Percentiles rank a stretch among this genome's conserved stretches.
Evolutionary conservation across 1,140 invertebrate genomes (phyloP).

Genomic region (Maconellicoccus hirsutus): DNA sequence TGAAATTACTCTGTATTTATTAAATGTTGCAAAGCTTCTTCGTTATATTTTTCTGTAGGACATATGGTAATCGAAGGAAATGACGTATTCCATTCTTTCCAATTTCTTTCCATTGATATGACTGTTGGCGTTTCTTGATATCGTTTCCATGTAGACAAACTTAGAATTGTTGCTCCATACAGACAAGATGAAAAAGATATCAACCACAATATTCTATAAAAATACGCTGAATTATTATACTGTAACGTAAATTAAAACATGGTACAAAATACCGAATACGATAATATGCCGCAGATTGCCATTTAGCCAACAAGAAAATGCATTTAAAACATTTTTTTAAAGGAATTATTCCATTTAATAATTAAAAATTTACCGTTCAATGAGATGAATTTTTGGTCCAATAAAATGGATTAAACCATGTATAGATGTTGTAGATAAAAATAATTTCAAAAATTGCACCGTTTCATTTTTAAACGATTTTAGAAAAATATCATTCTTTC

Average conservation of each 20-base stretch:
- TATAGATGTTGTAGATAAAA: conserved; percentile 23
- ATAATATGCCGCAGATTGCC: too few relatives aligned
- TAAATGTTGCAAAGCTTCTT: conserved; percentile 38
- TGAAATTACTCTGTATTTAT: conserved; percentile 33
- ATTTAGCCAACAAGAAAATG: too few relatives aligned
- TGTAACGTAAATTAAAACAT: too few relatives aligned
- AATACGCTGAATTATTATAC: background rate
- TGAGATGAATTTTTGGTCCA: conserved; percentile 10
- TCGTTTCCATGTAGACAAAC: conserved; percentile 45
- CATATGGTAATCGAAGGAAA: conserved; percentile 48
- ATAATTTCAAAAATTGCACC: conserved; percentile 2
- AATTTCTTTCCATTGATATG: conserved; percentile 57
- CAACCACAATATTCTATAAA: conserved; percentile 38
- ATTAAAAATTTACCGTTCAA: conserved; percentile 16
- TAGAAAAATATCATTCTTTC: too few relatives aligned
- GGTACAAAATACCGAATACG: too few relatives aligned
- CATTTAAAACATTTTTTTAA: too few relatives aligned
- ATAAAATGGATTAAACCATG: conserved; percentile 23
- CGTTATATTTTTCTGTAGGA: conserved; percentile 32
- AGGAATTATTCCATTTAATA: background rate
- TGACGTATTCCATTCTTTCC: conserved; percentile 55
- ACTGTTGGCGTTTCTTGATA: conserved; percentile 55
- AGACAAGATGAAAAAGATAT: conserved; percentile 36
- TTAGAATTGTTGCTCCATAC: conserved; percentile 40
- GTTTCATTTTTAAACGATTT: background rate